Evolutionary conservation across 2,797 vertebrate genomes (phyloP).

Genomic region (Potorous gilbertii): DNA sequence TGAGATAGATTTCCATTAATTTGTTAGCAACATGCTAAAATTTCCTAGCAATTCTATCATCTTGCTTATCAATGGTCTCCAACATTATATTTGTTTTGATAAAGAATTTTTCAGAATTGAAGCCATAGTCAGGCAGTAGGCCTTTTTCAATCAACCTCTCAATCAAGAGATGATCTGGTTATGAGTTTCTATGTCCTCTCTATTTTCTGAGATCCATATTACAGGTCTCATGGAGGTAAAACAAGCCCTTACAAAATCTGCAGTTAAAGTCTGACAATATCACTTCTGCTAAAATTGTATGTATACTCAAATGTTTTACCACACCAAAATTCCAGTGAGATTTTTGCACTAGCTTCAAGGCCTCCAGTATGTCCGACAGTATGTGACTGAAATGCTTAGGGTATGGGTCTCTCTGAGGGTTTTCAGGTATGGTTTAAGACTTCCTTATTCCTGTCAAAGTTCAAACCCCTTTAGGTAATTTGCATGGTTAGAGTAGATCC

Average conservation of each 20-base stretch:
- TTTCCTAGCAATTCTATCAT: not conserved
- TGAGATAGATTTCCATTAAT: not conserved
- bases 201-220: not conserved
- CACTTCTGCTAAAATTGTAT: not conserved
- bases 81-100: not conserved
- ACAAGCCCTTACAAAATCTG: not conserved
- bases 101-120: not conserved
- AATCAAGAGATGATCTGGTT: not conserved
- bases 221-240: not conserved
- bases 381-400: not conserved
- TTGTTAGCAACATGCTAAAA: not conserved
- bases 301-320: not conserved
- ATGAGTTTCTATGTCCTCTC: not conserved
- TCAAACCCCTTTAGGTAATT: not conserved
- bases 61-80: not conserved
- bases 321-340: not conserved
- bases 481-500: not conserved
- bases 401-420: not conserved
- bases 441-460: not conserved
- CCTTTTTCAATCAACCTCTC: not conserved
- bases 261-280: not conserved
- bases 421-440: not conserved
- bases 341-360: not conserved
- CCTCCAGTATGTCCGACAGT: not conserved
- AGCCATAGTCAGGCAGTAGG: not conserved